Evolutionary conservation across 1,140 invertebrate genomes (phyloP), one percentile per base, ranked within the genome.

Genomic region (Lasaia peninsularis): DNA sequence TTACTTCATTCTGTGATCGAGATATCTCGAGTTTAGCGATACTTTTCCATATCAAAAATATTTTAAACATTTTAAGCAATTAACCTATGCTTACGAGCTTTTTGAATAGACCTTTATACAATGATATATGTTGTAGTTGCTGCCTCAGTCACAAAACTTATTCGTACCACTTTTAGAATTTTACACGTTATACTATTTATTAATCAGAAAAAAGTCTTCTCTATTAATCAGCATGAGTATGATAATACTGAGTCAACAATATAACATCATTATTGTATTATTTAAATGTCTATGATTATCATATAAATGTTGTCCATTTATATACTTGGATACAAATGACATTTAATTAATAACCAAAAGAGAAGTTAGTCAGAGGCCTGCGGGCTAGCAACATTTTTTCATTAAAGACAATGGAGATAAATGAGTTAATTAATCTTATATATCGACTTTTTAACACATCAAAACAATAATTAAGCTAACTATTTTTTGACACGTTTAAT

Each of bases 261-360:
- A 44, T 20, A 28, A 28, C 40, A 44, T 44, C 11, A 48, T 48
- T 21, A 48, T 48, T 21, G 18, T 21, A 48, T 48, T 16, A 48
- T 48, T 28, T 28, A 48, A 48, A 48, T n/a, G 44, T 48, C 44
- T 24, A 20, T 48, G 10, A 48, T 48, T 48, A 48, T 48, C 44
- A 48, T 48, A 24, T 48, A 48, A 24, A 48, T 48, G 44, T 48
- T 48, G 18, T 1, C 44, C 18, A 21, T 12, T 1, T 48, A 48
- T 6, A 21, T 9, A n/a, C 44, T 48, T 11, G 11, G 44, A 48
- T 48, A 48, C 10, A 48, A 48, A 48, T 16, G 44, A 48, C 40
- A 20, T 20, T 18, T 18, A 11, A 44, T 44, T 44, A 44, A 44
- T 44, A 18, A 20, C 40, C 18, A 18, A 20, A 44, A 44, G 40